Percentiles rank a stretch among this genome's conserved stretches.
Evolutionary conservation across 2,113 vertebrate genomes (phyloP).

Genomic region (Atractosteus spatula): DNA sequence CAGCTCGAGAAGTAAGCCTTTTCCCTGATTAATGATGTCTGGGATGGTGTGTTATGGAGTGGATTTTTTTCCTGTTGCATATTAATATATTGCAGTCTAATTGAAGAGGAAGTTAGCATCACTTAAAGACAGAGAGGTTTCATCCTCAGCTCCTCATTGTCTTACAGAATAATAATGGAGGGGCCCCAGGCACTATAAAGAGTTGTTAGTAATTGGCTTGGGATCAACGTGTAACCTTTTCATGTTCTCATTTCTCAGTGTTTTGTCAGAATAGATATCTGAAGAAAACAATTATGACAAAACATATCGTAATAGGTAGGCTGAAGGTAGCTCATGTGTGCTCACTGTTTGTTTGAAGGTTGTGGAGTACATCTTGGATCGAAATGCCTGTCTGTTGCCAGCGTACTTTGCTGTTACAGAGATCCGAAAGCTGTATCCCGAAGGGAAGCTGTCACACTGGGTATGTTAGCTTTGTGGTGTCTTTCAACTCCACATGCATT

Average conservation of each 20-base stretch:
- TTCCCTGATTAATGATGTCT: not conserved
- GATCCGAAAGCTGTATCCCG: slow-evolving; percentile 94
- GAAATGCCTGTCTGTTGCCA: slow-evolving; percentile 93
- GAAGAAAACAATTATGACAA: too few species aligned
- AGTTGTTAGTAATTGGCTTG: too few species aligned
- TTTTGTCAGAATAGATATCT: too few species aligned
- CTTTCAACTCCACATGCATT: not conserved
- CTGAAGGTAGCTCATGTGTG: too few species aligned
- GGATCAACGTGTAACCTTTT: too few species aligned
- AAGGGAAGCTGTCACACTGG: slow-evolving; percentile 95
- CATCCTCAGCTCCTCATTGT: too few species aligned
- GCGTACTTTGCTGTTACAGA: slow-evolving; percentile 96
- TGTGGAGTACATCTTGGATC: slow-evolving; percentile 94
- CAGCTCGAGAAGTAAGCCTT: slow-evolving; percentile 82
- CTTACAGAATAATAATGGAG: too few species aligned
- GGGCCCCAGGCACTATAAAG: too few species aligned
- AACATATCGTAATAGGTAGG: too few species aligned
- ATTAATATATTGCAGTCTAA: not conserved
- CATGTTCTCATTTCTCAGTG: too few species aligned
- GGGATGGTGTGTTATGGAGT: not conserved
- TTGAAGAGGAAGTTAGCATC: too few species aligned
- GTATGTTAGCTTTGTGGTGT: slow-evolving; percentile 54
- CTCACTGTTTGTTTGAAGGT: slow-evolving; percentile 64
- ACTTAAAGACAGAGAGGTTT: too few species aligned
- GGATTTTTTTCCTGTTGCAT: not conserved